Percentiles rank a stretch among this genome's conserved stretches.
These are phyloP conservation scores for Trialeurodes vaporariorum DNA, from an alignment of 1,140 invertebrate species.

Conservation along the genomic window DNA sequence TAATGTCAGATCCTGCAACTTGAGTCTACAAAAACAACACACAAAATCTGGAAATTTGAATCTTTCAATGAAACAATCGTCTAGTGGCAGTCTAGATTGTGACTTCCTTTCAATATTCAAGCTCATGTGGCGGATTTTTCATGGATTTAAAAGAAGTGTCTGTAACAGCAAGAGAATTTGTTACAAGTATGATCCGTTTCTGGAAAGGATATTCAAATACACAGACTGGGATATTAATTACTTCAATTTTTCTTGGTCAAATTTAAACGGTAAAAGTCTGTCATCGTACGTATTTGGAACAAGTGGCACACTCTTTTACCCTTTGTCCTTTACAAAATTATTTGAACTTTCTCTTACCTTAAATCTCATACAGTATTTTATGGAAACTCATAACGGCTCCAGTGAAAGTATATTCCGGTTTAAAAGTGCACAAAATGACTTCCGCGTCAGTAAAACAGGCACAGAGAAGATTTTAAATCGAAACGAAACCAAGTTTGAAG, in stretches of 20 bases:
- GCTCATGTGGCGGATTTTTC: background rate
- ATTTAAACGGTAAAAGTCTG: too few relatives aligned
- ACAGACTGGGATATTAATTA: background rate
- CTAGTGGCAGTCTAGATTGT: too few relatives aligned
- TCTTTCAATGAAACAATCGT: too few relatives aligned
- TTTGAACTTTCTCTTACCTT: too few relatives aligned
- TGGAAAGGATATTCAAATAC: background rate
- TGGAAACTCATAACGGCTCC: background rate
- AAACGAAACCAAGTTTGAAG: background rate
- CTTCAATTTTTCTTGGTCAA: background rate
- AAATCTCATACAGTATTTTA: too few relatives aligned
- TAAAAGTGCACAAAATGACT: background rate
- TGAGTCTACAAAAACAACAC: too few relatives aligned
- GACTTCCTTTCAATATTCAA: background rate
- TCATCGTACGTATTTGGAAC: too few relatives aligned
- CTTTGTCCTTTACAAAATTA: too few relatives aligned
- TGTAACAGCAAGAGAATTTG: background rate
- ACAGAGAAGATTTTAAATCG: background rate
- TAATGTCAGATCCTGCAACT: too few relatives aligned
- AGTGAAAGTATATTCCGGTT: background rate
- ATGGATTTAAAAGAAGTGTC: background rate
- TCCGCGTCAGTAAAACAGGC: background rate
- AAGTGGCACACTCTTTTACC: too few relatives aligned
- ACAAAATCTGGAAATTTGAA: too few relatives aligned
- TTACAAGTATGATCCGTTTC: background rate